These are phyloP conservation scores for Zaprionus ornatus DNA, from an alignment of 1,140 invertebrate species.

Conservation along the genomic window DNA sequence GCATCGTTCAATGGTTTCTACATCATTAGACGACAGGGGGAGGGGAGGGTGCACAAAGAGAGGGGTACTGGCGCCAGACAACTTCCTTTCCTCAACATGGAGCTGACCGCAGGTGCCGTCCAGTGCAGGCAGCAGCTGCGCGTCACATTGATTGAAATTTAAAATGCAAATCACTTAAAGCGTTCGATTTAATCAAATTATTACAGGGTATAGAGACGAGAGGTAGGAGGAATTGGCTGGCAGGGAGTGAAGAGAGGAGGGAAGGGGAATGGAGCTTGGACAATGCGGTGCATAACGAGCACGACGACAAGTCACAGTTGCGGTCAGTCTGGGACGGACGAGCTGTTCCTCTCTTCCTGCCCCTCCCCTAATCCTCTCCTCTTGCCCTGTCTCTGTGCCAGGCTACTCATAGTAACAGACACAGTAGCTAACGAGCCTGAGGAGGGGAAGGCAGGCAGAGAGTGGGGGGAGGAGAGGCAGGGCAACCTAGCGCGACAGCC, in stretches of 20 bases:
- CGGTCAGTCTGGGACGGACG: constrained; percentile 43
- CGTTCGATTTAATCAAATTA: constrained; percentile 82
- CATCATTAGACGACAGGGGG: constrained; percentile 42
- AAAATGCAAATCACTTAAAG: constrained; percentile 82
- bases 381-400: neutral
- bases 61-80: constrained; percentile 20
- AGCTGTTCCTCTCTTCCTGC: neutral
- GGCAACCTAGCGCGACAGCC: neutral
- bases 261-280: neutral
- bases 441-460: neutral
- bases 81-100: constrained; percentile 15
- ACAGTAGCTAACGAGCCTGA: too few relatives aligned
- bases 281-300: neutral
- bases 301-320: constrained; percentile 68
- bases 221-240: neutral
- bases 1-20: constrained; percentile 26
- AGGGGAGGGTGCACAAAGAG: neutral
- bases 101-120: neutral
- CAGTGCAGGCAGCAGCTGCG: constrained; percentile 10
- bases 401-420: neutral
- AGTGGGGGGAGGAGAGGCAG: neutral
- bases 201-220: constrained; percentile 45
- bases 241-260: neutral
- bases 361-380: neutral
- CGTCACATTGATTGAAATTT: constrained; percentile 81